Base-by-base conservation (phyloP, 1,140 invertebrate species). In the Acyrthosiphon pisum region DNA sequence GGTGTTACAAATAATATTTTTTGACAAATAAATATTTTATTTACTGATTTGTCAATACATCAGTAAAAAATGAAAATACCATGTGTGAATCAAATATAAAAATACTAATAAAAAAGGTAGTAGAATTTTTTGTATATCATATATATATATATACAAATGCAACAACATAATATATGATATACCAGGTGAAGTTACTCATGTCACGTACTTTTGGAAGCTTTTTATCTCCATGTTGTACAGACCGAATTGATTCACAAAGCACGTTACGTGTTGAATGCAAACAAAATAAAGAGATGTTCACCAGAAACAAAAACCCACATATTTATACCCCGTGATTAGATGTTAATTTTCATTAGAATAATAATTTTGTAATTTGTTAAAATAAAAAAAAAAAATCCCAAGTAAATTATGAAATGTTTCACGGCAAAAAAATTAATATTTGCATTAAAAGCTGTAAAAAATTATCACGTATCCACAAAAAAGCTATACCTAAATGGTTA, bases 221-320 rank as follows among this genome's bases (percentile, higher is more conserved):
- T 88, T 88, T 88, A 88, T 88, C 46, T 50, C 20, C 22, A 23
- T 41, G 87, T 88, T 53, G 48, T 53, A 88, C n/a, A 22, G 2
- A 53, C n/a, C n/a, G 87, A 88, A 88, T 88, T 88, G 87, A 88
- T 88, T 88, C 48, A 53, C 46, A 88, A 88, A 88, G 48, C 87
- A 53, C n/a, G 87, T 88, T 48, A 50, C 87, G 87, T 53, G 87
- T 50, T 88, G 87, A 88, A 88, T 88, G 48, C 9, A 88, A 88
- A 88, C n/a, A 14, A 35, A 88, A 50, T 53, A 53, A 48, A 35
- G n/a, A 50, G 46, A 48, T 6, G 20, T 35, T 50, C 30, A 18
- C 26, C 26, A 87, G 41, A 87, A 87, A 87, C 44, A 20, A 87
- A 86, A 87, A 46, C 37, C 23, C 44, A 84, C 41, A 84, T 7